Conservation (phyloP, 2,797 vertebrate species). For the Myotis planiceps region DNA sequence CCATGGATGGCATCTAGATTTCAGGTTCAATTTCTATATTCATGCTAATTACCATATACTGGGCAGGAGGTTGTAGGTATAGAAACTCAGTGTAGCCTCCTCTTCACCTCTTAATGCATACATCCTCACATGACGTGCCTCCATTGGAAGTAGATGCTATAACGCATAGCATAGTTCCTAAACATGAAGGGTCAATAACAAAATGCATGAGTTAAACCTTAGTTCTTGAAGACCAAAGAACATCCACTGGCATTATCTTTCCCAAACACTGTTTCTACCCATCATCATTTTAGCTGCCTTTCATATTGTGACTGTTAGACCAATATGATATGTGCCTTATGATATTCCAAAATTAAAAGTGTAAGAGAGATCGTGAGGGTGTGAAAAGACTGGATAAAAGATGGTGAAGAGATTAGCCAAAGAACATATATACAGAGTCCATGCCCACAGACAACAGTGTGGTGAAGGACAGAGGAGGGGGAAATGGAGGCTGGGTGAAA, state of each 20-base stretch:
- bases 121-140: not conserved
- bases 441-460: not conserved
- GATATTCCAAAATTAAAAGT: not conserved
- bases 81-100: not conserved
- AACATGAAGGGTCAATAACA: not conserved
- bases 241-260: not conserved
- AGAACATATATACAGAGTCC: not conserved
- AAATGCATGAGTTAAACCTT: not conserved
- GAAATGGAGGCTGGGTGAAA: not conserved
- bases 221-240: not conserved
- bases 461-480: not conserved
- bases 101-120: not conserved
- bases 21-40: not conserved
- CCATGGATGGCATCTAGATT: not conserved
- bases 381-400: not conserved
- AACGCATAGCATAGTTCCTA: not conserved
- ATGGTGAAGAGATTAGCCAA: not conserved
- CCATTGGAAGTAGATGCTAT: not conserved
- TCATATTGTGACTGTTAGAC: not conserved
- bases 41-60: not conserved
- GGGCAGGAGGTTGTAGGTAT: not conserved
- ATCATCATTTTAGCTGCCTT: not conserved
- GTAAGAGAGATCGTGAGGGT: not conserved
- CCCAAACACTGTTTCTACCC: accelerated
- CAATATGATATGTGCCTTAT: not conserved